Evolutionary conservation across 2,113 vertebrate species (phyloP).

Genomic region (Tachysurus vachellii): DNA sequence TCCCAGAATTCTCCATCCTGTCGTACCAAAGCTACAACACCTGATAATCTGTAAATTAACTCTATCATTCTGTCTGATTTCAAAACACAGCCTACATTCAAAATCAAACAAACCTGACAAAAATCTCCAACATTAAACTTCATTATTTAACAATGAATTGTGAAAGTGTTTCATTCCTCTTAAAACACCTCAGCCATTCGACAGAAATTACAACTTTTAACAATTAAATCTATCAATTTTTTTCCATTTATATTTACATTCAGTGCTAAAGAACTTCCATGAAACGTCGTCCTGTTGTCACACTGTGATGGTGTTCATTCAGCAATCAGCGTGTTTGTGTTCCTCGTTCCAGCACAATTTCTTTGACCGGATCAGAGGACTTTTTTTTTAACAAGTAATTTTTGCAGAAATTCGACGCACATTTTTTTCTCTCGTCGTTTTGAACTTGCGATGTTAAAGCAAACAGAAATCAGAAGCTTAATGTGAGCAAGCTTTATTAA

Average conservation of each 20-base stretch:
- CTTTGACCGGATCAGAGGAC: not conserved
- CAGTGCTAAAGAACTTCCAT: not conserved
- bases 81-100: not conserved
- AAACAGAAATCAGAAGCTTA: slow-evolving; percentile 39
- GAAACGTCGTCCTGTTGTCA: not conserved
- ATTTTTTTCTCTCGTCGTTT: too few relatives aligned
- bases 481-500: slow-evolving; percentile 76
- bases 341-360: not conserved
- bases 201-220: too few relatives aligned
- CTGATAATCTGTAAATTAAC: not conserved
- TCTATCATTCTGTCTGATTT: not conserved
- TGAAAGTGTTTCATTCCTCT: not conserved
- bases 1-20: not conserved
- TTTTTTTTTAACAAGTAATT: not conserved
- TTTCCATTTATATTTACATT: not conserved
- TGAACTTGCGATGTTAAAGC: not conserved
- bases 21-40: not conserved
- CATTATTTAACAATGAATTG: too few relatives aligned
- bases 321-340: not conserved
- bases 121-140: not conserved
- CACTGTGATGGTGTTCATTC: not conserved
- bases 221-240: too few relatives aligned
- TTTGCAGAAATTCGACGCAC: not conserved
- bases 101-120: not conserved
- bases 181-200: not conserved